Evolutionary conservation across 2,113 vertebrate genomes (phyloP), one percentile per base, ranked within the genome.

Genomic region (Psittacus erithacus): DNA sequence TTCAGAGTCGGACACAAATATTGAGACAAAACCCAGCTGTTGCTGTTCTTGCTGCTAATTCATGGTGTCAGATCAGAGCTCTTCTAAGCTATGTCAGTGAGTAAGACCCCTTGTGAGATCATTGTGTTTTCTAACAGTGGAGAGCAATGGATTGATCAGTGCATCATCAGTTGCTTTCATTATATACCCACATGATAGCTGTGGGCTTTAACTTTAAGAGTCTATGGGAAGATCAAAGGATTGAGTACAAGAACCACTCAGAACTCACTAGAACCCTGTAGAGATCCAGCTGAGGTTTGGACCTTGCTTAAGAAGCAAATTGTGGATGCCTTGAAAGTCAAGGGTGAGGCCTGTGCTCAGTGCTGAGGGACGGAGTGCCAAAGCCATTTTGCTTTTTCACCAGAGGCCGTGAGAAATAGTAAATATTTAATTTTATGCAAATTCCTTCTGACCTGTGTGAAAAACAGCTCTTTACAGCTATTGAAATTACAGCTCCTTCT

Each of bases 21-120:
- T 95, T 98, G 97, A 98, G 98, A 98, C 97, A 97, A 97, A 97
- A 53, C 96, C 93, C 97, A 98, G 97, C 97, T 98, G 97, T 97
- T 98, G 24, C 7, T 97, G 97, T 97, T 97, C 97, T 97, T 95
- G 94, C 97, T 97, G 97, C 97, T 98, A 97, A 98, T 98, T 97
- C 86, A 97, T 98, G 97, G 97, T 97, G 97, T 98, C 97, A 96
- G 67, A 96, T 88, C 92, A 13, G 96, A 94, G 94, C 95, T 95
- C 70, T 50, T 50, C 93, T 96, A 95, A 96, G 94, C 59, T 77
- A 39, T 91, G 92, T 92, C 97, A 95, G 83, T 92, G 97, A 97
- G 81, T 93, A 62, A 94, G 87, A 96, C 96, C 97, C 96, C 97
- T 97, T 86, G 96, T 95, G 97, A 97, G 96, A 95, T 96, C 96